Evolutionary conservation across 2,888 invertebrate species (phyloP), one percentile per base, ranked within the genome.

Genomic region (Esperia sulphurella): DNA sequence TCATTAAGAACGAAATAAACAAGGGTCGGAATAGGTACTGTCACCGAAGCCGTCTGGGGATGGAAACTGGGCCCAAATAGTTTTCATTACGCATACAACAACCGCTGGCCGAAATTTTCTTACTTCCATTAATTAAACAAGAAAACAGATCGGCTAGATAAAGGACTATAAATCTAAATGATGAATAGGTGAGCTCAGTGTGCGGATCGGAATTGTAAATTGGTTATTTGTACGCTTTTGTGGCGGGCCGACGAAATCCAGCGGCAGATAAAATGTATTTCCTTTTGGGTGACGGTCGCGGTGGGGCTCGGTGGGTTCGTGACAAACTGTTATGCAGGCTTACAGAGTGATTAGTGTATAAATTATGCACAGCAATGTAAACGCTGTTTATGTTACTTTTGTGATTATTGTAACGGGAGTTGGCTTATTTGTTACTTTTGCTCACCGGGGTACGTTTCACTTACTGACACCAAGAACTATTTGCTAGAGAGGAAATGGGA

Each of bases 121-220:
- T 78, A 70, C 78, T 78, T 78, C 75, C 83, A 83, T 84, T 85
- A 84, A 87, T 87, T 87, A 86, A 85, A 84, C 84, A 83, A 77
- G 80, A 83, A 79, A 83, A 76, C 80, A 84, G 83, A 84, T 84
- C 75, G 80, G 71, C 75, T 78, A 82, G 85, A 84, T 86, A 85
- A 81, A 80, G 75, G 79, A 78, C 84, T 71, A 87, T 88, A 87
- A 88, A 87, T 88, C 88, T 86, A 72, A 85, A 85, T 87, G 87
- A 88, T 83, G 81, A 83, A 88, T 87, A 81, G 86, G 78, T 79
- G 69, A 78, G 80, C 78, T 81, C 73, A 73, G 59, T 66, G 58
- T 52, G 61, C 58, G 76, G 78, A 79, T 79, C 70, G 63, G 82
- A 84, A 83, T 83, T 83, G 85, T 83, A 83, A 83, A 84, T 85